phyloP scores from a whole-genome alignment of 2,113 vertebrate species.

The Mobula hypostoma region DNA sequence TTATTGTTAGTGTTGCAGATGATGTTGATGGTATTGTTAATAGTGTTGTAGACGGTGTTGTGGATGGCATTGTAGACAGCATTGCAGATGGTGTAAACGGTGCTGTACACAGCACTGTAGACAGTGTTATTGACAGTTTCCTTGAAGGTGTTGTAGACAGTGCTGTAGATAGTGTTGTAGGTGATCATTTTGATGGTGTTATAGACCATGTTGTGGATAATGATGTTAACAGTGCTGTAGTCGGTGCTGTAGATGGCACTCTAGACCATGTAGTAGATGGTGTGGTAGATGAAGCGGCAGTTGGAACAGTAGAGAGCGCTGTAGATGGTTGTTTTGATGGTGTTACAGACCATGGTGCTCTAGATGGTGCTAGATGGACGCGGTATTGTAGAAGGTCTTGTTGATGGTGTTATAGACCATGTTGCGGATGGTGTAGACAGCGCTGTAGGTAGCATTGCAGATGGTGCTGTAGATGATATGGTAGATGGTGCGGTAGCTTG shows the following conservation, averaged over 20 bases:
- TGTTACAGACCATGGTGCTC: no score
- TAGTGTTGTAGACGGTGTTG: no score
- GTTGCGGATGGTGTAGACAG: no score
- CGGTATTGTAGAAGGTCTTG: background rate
- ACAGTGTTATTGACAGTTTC: no score
- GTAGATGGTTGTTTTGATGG: background rate
- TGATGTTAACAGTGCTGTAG: background rate
- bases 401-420: no score
- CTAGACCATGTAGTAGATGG: background rate
- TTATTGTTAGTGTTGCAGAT: no score
- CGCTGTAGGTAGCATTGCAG: background rate
- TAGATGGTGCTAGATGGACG: background rate
- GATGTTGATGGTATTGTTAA: no score
- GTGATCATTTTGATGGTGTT: background rate
- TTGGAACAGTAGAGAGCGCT: background rate
- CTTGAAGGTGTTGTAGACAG: background rate
- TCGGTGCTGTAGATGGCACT: background rate
- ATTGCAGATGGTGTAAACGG: no score
- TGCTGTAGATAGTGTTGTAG: background rate
- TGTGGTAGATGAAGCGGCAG: background rate
- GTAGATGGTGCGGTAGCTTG: background rate
- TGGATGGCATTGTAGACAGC: no score
- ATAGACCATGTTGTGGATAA: background rate
- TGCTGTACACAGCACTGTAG: background rate
- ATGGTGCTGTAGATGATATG: background rate